Percentiles rank a stretch among this genome's conserved stretches.
Evolutionary conservation across 2,113 vertebrate genomes (phyloP).

Genomic region (Conger conger): DNA sequence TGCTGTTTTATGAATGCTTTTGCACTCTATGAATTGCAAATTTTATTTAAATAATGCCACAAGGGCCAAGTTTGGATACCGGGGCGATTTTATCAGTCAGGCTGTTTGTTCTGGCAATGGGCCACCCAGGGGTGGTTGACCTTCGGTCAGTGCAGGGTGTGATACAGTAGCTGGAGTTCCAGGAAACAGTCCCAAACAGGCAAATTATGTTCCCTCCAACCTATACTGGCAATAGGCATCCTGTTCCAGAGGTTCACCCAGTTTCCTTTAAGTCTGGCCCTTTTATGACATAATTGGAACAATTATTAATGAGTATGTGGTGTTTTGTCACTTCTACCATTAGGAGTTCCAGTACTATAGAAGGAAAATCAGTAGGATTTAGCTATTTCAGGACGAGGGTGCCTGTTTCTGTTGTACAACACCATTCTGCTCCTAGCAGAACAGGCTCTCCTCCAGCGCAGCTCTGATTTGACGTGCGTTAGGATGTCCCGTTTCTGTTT

Average conservation of each 20-base stretch:
- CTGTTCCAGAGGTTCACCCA: not conserved
- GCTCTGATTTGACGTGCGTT: not conserved
- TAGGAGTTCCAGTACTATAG: not conserved
- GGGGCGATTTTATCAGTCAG: not conserved
- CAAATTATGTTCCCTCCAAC: not conserved
- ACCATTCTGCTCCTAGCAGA: not conserved
- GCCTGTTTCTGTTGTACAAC: not conserved
- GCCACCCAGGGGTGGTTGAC: not conserved
- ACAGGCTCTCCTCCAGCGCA: not conserved
- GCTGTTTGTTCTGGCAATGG: not conserved
- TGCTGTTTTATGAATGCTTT: not conserved
- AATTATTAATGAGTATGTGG: not conserved
- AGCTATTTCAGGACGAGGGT: not conserved
- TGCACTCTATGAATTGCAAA: constrained; percentile 2
- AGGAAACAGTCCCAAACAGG: not conserved
- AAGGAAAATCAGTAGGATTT: too few relatives aligned
- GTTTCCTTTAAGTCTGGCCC: not conserved
- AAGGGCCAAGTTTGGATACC: not conserved
- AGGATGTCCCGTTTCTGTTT: not conserved
- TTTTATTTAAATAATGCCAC: not conserved
- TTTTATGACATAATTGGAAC: not conserved
- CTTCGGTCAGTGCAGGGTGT: not conserved
- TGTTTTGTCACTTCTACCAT: not conserved
- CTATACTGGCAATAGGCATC: not conserved
- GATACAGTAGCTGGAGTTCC: not conserved